Base-by-base conservation (phyloP, 1,140 invertebrate genomes). In the Lordiphosa mommai region DNA sequence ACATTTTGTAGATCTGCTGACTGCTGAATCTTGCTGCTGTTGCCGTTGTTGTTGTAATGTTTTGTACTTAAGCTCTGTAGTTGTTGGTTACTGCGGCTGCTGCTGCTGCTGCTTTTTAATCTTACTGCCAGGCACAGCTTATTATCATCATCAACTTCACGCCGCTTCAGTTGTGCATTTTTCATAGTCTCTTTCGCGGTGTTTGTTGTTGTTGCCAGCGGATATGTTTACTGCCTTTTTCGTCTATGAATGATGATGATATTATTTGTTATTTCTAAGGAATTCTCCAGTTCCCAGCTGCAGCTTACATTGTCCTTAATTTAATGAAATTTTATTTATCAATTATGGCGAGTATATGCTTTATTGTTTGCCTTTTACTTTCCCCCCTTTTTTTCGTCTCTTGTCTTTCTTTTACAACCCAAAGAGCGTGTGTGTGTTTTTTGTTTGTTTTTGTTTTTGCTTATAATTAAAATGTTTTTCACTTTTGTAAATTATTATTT, bases 131-230 rank as follows among this genome's bases (percentile, higher is more conserved):
- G 61, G 71, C 76, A 82, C 46, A 76, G 71, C 76, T 72, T 76
- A 43, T 67, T 64, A 61, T 82, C 77, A 61, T 82, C 77, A 58
- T 84, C 77, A 82, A 82, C 76, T 76, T 84, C 71, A 72, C 61
- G 71, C 72, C 76, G 72, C 73, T 82, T 82, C 76, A 76, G 77
- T 84, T 84, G 77, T 82, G 77, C 77, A 82, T 82, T 84, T 82
- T 82, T 82, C 77, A 82, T 82, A 82, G 79, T 82, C 77, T 84
- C 79, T 84, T 71, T 84, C 70, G 72, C 77, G 68, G 27, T 38
- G 34, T 67, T 61, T 32, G 61, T 70, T 68, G 65, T 67, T 73
- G 65, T 73, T 80, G 70, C 55, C 74, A 68, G 77, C 71, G 68
- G 74, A 69, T 77, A 85, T 85, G 67, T 72, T 46, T 47, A 66